Evolutionary conservation across 2,113 vertebrate genomes (phyloP).

Genomic region (Nycticebus coucang): DNA sequence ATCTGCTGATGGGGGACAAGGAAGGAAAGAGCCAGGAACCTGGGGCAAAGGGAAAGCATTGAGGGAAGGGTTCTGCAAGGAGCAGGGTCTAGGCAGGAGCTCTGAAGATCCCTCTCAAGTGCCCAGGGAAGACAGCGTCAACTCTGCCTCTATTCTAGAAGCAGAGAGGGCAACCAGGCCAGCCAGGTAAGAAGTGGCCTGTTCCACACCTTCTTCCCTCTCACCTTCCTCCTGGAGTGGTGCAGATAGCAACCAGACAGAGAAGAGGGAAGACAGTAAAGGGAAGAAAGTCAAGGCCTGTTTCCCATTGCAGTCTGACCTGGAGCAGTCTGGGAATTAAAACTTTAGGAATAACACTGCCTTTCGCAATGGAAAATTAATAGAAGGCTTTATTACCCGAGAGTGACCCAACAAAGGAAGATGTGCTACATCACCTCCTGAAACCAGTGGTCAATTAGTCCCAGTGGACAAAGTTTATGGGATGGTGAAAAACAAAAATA

Average conservation of each 20-base stretch:
- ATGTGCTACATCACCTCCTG: not conserved
- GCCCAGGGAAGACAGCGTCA: not conserved
- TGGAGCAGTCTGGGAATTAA: not conserved
- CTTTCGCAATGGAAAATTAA: not conserved
- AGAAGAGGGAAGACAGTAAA: not conserved
- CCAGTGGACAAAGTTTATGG: not conserved
- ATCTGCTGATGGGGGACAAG: not conserved
- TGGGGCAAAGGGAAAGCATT: not conserved
- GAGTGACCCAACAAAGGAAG: not conserved
- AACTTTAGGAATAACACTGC: not conserved
- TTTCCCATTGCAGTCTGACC: not conserved
- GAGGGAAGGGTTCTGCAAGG: not conserved
- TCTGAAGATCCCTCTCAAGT: not conserved
- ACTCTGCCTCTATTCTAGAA: not conserved
- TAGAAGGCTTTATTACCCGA: not conserved
- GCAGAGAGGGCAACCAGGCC: not conserved
- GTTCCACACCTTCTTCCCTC: not conserved
- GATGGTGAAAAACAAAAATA: not conserved
- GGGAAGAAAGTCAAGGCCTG: not conserved
- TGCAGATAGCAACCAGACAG: not conserved
- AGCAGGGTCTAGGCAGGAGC: accelerated
- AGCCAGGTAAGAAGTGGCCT: not conserved
- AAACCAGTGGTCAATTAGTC: not conserved
- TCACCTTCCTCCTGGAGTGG: not conserved
- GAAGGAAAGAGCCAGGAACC: not conserved